phyloP scores from a whole-genome alignment of 2,888 invertebrate genomes.

The Sarcophaga rosellei region DNA sequence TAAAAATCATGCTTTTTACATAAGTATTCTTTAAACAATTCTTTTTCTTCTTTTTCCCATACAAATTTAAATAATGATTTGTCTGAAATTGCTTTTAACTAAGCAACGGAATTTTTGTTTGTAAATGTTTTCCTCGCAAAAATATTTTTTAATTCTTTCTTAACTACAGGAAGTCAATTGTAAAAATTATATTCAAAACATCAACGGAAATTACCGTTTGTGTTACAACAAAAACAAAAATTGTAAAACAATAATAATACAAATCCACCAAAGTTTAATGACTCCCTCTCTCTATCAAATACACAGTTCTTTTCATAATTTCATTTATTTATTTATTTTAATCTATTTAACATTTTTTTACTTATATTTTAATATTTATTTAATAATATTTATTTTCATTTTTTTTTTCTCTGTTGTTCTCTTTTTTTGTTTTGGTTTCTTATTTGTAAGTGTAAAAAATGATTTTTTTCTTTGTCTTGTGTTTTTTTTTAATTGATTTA shows the following conservation, averaged over 20 bases:
- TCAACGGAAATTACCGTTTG: slow-evolving; percentile 54
- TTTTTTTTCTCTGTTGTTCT: slow-evolving; percentile 35
- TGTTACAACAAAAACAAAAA: background rate
- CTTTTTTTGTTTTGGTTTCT: slow-evolving; percentile 20
- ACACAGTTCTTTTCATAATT: background rate
- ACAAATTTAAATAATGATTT: background rate
- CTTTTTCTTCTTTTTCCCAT: background rate
- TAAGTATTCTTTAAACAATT: too few relatives aligned
- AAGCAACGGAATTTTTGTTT: too few relatives aligned
- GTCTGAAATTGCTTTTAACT: too few relatives aligned
- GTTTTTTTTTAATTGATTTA: slow-evolving; percentile 74
- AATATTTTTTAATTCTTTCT: too few relatives aligned
- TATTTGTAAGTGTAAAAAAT: slow-evolving; percentile 1
- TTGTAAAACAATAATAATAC: background rate
- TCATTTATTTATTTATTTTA: slow-evolving; percentile 2
- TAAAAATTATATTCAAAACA: slow-evolving; percentile 2
- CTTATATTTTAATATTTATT: background rate
- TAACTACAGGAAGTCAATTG: slow-evolving; percentile 61
- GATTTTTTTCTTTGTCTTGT: slow-evolving; percentile 50
- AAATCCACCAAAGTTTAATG: slow-evolving; percentile 45
- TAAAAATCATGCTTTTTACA: too few relatives aligned
- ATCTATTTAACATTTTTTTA: background rate
- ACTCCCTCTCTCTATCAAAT: slow-evolving; percentile 43
- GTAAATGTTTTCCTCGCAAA: too few relatives aligned
- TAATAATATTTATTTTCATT: slow-evolving; percentile 4